These are phyloP conservation scores for Phodopus roborovskii DNA, from an alignment of 2,113 vertebrate species.

Conservation along the genomic window DNA sequence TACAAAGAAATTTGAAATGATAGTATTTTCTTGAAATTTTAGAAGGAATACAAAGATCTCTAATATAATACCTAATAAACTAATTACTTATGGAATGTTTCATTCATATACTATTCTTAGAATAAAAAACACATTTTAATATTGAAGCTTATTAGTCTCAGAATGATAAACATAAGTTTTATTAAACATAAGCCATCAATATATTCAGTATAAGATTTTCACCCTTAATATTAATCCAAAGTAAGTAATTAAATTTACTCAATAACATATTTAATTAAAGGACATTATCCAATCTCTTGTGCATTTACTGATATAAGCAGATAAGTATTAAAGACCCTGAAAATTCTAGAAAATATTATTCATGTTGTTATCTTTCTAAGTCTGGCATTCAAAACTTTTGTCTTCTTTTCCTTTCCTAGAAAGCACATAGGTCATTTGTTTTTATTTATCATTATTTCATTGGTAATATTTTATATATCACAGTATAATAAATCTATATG, in stretches of 20 bases:
- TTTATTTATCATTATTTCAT: neutral
- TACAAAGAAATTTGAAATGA: neutral
- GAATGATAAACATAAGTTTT: constrained; percentile 16
- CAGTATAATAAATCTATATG: neutral
- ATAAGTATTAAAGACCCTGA: neutral
- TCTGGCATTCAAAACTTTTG: neutral
- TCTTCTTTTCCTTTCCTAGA: neutral
- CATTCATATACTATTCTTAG: neutral
- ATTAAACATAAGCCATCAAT: constrained; percentile 47
- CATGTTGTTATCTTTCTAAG: neutral
- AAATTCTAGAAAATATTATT: neutral
- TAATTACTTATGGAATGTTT: neutral
- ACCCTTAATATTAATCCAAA: constrained; percentile 58
- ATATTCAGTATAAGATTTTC: constrained; percentile 16
- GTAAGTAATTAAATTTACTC: constrained; percentile 34
- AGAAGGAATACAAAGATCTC: neutral
- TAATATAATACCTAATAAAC: neutral
- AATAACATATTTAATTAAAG: constrained; percentile 22
- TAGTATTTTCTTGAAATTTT: constrained; percentile 26
- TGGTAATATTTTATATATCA: neutral
- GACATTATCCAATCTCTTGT: neutral
- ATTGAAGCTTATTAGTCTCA: constrained; percentile 29
- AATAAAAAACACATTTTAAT: constrained; percentile 4
- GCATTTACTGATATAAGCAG: neutral
- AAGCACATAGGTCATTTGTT: neutral